Evolutionary conservation across 2,888 invertebrate species (phyloP), one percentile per base, ranked within the genome.

Genomic region (Spicauda simplicius): DNA sequence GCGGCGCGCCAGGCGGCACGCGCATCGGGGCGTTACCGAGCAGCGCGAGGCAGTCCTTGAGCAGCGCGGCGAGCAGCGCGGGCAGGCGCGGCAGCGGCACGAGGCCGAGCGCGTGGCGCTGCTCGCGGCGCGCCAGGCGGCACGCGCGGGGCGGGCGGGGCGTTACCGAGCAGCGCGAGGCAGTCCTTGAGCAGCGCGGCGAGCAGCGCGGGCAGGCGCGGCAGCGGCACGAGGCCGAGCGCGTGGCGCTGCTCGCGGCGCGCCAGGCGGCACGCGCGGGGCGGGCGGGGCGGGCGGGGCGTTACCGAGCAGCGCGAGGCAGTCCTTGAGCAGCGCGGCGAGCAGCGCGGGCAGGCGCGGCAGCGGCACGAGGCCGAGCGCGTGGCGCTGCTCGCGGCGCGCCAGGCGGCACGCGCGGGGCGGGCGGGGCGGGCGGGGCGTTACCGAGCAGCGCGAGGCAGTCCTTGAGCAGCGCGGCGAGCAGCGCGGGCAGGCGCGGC

Each of bases 331-430:
- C 70, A 98, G 95, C 53, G 95, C 95, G 74, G 97, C 96, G 80
- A 98, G 97, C 8, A 98, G 96, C 74, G 96, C 95, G 37, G 97
- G 96, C 81, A 97, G 96, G 74, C 97, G 95, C 53, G 96, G 95
- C 71, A 95, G 33, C 10, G 10, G 7, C 33, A 33, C 33, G 33
- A 6, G 33, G 33, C 33, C 33, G 33, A 33, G 33, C 33, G 33
- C 25, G 25, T 25, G 25, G 25, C 25, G 25, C 25, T 25, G 25
- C 25, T 25, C 25, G 25, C 25, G 25, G 25, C 25, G 25, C 25
- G 25, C 25, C 25, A 25, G 25, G 25, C 25, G 25, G 25, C 25
- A 25, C 25, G 25, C 33, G 33, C 7, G n/a, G n/a, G n/a, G n/a
- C n/a, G n/a, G 8, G 1, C n/a, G n/a, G n/a, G n/a, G n/a, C n/a